Percentiles rank a stretch among this genome's conserved stretches.
These are phyloP conservation scores for Pristionchus maxplancki DNA, from an alignment of 2,888 invertebrate species.

Conservation along the genomic window DNA sequence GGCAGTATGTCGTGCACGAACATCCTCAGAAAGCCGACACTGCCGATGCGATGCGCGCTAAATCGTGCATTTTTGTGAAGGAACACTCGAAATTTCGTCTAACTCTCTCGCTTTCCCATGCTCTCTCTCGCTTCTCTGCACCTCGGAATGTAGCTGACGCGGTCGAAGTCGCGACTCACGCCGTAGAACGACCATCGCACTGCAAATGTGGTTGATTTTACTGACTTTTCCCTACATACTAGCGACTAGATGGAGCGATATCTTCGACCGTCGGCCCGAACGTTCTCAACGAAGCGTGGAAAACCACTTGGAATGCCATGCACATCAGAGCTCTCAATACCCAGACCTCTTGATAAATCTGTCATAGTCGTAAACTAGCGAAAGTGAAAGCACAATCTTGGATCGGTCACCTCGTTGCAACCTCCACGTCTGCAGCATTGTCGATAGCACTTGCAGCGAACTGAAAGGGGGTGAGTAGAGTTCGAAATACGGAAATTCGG, in stretches of 20 bases:
- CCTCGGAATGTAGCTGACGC: not conserved
- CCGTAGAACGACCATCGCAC: not conserved
- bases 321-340: not conserved
- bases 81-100: too few species aligned
- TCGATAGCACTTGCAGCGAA: not conserved
- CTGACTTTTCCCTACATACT: not conserved
- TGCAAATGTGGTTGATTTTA: not conserved
- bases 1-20: not conserved
- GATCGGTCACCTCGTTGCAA: not conserved
- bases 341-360: not conserved
- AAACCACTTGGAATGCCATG: not conserved
- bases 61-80: too few species aligned
- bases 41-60: not conserved
- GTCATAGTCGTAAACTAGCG: not conserved
- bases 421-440: not conserved
- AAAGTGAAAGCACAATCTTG: not conserved
- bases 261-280: too few species aligned
- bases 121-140: too few species aligned
- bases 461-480: too few species aligned
- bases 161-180: not conserved
- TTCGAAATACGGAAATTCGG: too few species aligned
- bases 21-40: not conserved
- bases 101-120: too few species aligned
- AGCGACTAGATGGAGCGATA: too few species aligned
- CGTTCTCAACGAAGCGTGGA: too few species aligned